Evolutionary conservation across 1,140 invertebrate genomes (phyloP), one percentile per base, ranked within the genome.

Genomic region (Coboldia fuscipes): DNA sequence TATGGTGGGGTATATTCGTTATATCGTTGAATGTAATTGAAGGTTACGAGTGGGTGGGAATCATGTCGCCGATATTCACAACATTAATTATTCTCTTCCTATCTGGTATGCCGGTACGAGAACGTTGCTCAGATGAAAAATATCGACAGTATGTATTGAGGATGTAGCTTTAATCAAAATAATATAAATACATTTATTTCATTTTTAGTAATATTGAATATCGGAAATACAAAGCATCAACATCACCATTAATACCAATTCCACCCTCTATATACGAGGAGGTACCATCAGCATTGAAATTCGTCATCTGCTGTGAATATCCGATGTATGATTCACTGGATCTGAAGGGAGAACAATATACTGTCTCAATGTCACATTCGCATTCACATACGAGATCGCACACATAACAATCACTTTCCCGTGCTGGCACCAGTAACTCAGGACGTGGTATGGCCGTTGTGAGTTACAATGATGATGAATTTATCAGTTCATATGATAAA

Each of bases 1-100:
- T 93, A 2, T 94, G 89, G 89, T 86, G 83, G 74, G 86, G 86
- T 2, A 75, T 93, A 30, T 93, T 90, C 48, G 68, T 84, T 27
- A 83, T 90, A 50, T 82, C 83, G 1, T 55, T 85, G 2, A 86
- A 84, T 46, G 75, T 88, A 3, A 72, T 92, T 30, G 68, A 76
- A 46, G 74, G 76, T 22, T 47, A 70, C 33, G 74, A 89, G 62
- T 81, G 79, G 75, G 60, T 82, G 9, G 78, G 75, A 9, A 75
- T 93, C 45, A 61, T 83, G 22, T 88, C 83, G 4, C 88, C 86
- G 6, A 62, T 92, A 23, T 89, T 92, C 49, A 88, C 79, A 6
- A 83, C 78, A 1, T 51, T 80, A 34, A 86, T 92, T 24, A 80
- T 93, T 41, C 61, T 90, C 4, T 88, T 89, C 54, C 62, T 92